These are phyloP conservation scores for Nomada fucata DNA, from an alignment of 2,888 invertebrate genomes.

Conservation along the genomic window DNA sequence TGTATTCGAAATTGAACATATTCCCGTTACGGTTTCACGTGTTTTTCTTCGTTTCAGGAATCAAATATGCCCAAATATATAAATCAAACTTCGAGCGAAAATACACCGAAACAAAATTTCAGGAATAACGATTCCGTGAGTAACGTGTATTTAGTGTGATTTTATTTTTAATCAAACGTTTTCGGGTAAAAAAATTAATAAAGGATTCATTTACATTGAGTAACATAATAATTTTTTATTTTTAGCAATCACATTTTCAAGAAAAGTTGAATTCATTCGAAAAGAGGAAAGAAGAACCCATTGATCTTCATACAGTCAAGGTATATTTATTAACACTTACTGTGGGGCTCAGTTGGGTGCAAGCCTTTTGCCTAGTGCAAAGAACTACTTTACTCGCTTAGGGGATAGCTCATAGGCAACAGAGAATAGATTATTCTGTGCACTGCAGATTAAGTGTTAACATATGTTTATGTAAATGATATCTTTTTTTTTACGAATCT, in stretches of 20 bases:
- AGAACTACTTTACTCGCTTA: no score
- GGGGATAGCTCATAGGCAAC: no score
- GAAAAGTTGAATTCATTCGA: constrained; percentile 39
- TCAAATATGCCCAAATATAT: constrained; percentile 60
- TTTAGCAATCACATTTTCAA: constrained; percentile 55
- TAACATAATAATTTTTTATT: constrained; percentile 28
- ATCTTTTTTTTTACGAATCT: constrained; percentile 1
- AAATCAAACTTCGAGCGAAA: constrained; percentile 48
- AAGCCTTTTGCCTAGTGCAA: no score
- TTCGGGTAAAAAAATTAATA: no score
- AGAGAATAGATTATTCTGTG: no score
- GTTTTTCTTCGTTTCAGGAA: constrained; percentile 63
- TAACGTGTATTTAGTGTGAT: not conserved
- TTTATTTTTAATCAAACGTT: not conserved
- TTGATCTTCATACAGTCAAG: constrained; percentile 73
- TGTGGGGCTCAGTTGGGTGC: no score
- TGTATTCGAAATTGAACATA: not conserved
- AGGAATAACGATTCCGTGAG: constrained; percentile 57
- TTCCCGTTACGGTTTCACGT: not conserved
- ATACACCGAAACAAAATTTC: constrained; percentile 36
- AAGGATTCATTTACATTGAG: not conserved
- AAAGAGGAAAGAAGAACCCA: constrained; percentile 47
- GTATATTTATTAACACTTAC: constrained; percentile 57
- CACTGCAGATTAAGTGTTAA: not conserved
- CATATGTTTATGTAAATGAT: not conserved